Evolutionary conservation across 2,888 invertebrate genomes (phyloP).

Genomic region (Hyles lineata): DNA sequence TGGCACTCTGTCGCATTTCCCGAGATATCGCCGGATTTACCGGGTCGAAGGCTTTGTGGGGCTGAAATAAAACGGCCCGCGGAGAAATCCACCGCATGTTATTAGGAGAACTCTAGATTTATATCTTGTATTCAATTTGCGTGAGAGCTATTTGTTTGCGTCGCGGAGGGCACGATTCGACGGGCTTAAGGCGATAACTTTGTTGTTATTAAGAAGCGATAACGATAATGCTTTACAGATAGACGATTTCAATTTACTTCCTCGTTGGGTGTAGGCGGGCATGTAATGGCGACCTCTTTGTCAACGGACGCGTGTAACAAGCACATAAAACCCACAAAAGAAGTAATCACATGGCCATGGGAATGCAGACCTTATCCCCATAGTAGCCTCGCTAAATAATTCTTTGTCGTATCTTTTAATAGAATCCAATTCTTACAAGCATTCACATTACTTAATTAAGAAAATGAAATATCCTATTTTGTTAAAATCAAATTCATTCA

Average conservation of each 20-base stretch:
- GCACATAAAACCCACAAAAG: slow-evolving; percentile 3
- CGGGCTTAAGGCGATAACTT: slow-evolving; percentile 56
- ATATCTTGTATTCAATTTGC: slow-evolving; percentile 82
- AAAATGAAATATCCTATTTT: not conserved
- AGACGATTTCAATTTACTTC: slow-evolving; percentile 29
- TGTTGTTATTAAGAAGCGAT: slow-evolving; percentile 58
- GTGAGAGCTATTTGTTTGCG: slow-evolving; percentile 75
- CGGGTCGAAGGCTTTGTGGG: slow-evolving; percentile 78
- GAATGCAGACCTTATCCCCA: not conserved
- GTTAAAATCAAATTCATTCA: not conserved
- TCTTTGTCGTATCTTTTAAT: not conserved
- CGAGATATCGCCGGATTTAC: slow-evolving; percentile 80
- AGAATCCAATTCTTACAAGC: not conserved
- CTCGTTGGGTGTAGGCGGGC: slow-evolving; percentile 10
- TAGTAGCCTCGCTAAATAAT: not conserved
- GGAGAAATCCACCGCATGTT: slow-evolving; percentile 79
- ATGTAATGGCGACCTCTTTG: slow-evolving; percentile 20
- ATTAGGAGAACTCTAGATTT: slow-evolving; percentile 78
- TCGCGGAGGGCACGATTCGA: slow-evolving; percentile 52
- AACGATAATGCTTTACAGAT: slow-evolving; percentile 35
- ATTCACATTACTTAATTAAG: not conserved
- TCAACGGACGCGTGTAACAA: slow-evolving; percentile 11
- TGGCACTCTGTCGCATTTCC: slow-evolving; percentile 76
- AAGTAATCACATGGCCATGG: not conserved
- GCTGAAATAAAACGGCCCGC: slow-evolving; percentile 79